Conservation (phyloP, 2,888 invertebrate species). For the Euplagia quadripunctaria region DNA sequence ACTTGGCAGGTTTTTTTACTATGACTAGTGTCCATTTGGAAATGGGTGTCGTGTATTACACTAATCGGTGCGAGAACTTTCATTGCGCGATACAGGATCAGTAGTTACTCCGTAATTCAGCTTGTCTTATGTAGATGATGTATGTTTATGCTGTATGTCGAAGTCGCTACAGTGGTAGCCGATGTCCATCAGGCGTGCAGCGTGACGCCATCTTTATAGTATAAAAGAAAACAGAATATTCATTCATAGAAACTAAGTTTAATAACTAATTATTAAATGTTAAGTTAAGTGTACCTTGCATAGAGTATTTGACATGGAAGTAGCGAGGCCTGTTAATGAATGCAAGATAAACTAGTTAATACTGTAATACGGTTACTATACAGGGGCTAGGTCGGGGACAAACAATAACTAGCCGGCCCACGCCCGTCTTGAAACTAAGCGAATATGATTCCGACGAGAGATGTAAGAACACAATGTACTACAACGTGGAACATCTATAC, state of each 20-base stretch:
- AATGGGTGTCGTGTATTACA: no score
- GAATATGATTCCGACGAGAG: slow-evolving; percentile 34
- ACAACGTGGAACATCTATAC: neutral
- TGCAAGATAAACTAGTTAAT: slow-evolving; percentile 63
- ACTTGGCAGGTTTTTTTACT: no score
- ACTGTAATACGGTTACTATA: slow-evolving; percentile 63
- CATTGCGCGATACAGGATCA: no score
- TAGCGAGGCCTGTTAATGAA: slow-evolving; percentile 51
- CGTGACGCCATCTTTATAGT: neutral
- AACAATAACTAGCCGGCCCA: slow-evolving; percentile 52
- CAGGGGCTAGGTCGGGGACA: slow-evolving; percentile 59
- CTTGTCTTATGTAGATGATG: no score
- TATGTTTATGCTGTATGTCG: no score
- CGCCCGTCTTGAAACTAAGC: slow-evolving; percentile 30
- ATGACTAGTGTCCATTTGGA: no score
- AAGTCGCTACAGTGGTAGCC: neutral
- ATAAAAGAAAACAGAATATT: neutral
- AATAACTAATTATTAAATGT: slow-evolving; percentile 17
- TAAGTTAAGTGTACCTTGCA: slow-evolving; percentile 26
- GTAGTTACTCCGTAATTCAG: no score
- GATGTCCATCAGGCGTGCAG: neutral
- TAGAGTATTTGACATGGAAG: slow-evolving; percentile 24
- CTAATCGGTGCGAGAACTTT: no score
- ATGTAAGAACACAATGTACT: slow-evolving; percentile 17
- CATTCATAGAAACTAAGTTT: neutral